Evolutionary conservation across 2,888 invertebrate species (phyloP).

Genomic region (Drosophila diplacantha): DNA sequence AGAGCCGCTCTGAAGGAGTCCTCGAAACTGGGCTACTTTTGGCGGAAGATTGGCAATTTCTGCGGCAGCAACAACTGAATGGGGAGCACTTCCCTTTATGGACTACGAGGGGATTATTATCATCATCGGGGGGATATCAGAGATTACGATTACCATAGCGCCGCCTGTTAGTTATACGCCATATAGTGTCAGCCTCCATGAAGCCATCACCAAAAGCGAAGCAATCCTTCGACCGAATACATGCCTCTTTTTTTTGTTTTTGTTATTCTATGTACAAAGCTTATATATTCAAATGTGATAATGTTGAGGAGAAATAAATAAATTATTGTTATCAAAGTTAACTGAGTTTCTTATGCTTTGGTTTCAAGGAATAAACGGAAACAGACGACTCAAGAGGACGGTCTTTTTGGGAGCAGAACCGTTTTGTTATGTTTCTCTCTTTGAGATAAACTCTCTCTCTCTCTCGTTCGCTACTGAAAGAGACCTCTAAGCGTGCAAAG

Average conservation of each 20-base stretch:
- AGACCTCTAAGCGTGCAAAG: too few relatives aligned
- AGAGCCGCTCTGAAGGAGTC: constrained; percentile 62
- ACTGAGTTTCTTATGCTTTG: neutral
- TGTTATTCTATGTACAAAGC: constrained; percentile 18
- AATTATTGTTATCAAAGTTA: constrained; percentile 20
- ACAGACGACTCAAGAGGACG: too few relatives aligned
- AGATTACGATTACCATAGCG: constrained; percentile 35
- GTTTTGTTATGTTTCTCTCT: too few relatives aligned
- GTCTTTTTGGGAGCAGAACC: neutral
- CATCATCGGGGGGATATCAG: constrained; percentile 23
- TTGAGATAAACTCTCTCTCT: too few relatives aligned
- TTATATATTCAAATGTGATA: constrained; percentile 23
- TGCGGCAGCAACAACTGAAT: constrained; percentile 49
- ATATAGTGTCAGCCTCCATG: constrained; percentile 30
- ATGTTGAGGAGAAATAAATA: constrained; percentile 21
- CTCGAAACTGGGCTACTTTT: constrained; percentile 65
- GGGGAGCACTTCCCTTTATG: neutral
- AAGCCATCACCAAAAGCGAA: constrained; percentile 33
- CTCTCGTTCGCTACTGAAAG: neutral
- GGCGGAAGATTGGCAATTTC: constrained; percentile 69
- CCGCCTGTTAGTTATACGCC: constrained; percentile 26
- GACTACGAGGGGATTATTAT: constrained; percentile 11
- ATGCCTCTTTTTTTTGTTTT: constrained; percentile 17
- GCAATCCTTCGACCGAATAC: constrained; percentile 28
- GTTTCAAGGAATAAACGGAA: neutral